These are phyloP conservation scores for Thalassoma bifasciatum DNA, from an alignment of 2,113 vertebrate species.

Conservation along the genomic window DNA sequence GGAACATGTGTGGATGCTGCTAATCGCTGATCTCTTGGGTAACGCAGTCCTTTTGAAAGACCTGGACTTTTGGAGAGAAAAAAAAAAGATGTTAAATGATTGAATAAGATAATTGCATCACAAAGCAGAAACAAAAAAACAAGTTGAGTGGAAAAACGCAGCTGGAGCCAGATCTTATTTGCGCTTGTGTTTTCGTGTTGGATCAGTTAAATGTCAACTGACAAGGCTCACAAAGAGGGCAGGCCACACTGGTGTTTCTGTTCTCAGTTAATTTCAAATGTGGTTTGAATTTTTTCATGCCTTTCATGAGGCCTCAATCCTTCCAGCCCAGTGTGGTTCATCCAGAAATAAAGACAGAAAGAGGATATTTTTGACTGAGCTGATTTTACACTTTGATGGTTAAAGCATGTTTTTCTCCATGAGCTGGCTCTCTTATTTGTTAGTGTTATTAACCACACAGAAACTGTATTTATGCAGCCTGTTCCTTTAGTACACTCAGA, in stretches of 20 bases:
- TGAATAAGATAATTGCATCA: neutral
- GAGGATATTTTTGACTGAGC: neutral
- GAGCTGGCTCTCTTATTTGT: neutral
- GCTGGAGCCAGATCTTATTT: conserved; percentile 4
- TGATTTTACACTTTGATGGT: neutral
- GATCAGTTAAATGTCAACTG: conserved; percentile 21
- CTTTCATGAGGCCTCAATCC: neutral
- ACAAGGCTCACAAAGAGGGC: neutral
- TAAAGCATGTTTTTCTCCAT: too few species aligned
- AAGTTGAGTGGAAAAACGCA: neutral
- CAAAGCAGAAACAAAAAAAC: neutral
- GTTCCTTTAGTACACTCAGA: neutral
- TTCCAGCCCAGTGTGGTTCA: conserved; percentile 7
- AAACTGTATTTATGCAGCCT: neutral
- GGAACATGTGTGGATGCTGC: neutral
- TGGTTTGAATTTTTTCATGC: conserved; percentile 14
- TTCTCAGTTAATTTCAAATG: conserved; percentile 31
- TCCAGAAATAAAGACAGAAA: neutral
- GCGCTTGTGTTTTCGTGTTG: conserved; percentile 11
- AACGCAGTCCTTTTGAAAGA: neutral
- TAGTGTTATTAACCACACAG: neutral
- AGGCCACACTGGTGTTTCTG: conserved; percentile 14
- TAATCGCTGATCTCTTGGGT: neutral
- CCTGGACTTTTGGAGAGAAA: neutral
- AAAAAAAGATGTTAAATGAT: neutral